These are phyloP conservation scores for Enteromius trimaculatus DNA, from an alignment of 2,797 vertebrate genomes.

Conservation along the genomic window DNA sequence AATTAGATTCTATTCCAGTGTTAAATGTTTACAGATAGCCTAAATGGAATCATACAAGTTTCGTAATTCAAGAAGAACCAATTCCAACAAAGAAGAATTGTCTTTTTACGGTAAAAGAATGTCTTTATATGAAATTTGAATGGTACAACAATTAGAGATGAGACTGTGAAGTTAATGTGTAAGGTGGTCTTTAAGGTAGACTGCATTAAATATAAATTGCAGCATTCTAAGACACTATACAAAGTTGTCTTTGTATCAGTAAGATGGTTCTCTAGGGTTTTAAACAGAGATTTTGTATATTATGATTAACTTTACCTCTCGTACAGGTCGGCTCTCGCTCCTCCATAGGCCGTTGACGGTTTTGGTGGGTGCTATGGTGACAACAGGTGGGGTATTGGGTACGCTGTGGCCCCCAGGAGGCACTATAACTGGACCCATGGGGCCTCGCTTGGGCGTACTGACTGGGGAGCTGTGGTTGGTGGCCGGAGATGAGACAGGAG, in stretches of 20 bases:
- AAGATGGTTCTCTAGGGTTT: neutral
- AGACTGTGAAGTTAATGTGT: neutral
- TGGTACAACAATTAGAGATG: neutral
- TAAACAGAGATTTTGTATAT: neutral
- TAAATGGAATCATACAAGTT: neutral
- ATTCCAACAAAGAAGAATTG: neutral
- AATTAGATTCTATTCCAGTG: too few species aligned
- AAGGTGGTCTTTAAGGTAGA: neutral
- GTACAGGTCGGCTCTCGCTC: conserved; percentile 91
- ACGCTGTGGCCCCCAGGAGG: conserved; percentile 90
- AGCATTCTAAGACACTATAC: neutral
- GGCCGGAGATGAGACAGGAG: conserved; percentile 94
- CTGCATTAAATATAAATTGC: neutral
- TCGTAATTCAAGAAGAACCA: neutral
- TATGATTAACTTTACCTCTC: conserved; percentile 44
- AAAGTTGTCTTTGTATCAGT: neutral
- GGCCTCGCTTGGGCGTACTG: conserved; percentile 94
- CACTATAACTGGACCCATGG: conserved; percentile 91
- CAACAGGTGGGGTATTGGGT: conserved; percentile 96
- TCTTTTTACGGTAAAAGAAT: neutral
- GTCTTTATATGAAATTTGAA: neutral
- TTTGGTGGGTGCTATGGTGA: conserved; percentile 98
- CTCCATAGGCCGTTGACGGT: conserved; percentile 97
- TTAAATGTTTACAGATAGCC: neutral
- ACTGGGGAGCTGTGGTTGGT: conserved; percentile 98